Conservation (phyloP, 2,888 invertebrate genomes). For the Epinotia nisella region DNA sequence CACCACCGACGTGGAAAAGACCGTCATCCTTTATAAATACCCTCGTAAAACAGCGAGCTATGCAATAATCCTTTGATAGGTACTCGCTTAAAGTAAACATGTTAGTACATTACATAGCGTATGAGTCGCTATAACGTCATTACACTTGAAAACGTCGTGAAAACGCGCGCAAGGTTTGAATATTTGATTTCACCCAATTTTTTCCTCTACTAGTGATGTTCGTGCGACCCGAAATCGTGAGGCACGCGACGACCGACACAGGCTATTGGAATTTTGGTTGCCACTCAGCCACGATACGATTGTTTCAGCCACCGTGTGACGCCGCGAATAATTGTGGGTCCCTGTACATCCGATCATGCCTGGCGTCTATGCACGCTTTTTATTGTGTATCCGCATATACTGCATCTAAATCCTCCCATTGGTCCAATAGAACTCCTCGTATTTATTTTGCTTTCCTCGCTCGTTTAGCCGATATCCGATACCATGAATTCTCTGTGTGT, state of each 20-base stretch:
- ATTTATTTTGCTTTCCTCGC: conserved; percentile 16
- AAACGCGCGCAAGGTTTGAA: conserved; percentile 54
- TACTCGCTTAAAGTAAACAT: conserved; percentile 28
- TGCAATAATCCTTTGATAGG: conserved; percentile 12
- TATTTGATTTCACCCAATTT: conserved; percentile 68
- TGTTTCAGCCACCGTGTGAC: conserved; percentile 49
- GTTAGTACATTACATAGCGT: conserved; percentile 24
- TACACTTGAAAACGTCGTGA: conserved; percentile 37
- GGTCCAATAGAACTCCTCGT: background rate
- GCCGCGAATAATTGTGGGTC: conserved; percentile 63
- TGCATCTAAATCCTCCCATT: conserved; percentile 2
- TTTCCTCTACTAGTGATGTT: conserved; percentile 59
- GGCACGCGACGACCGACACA: conserved; percentile 69
- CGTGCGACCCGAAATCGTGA: conserved; percentile 75
- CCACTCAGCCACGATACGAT: conserved; percentile 51
- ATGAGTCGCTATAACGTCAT: conserved; percentile 37
- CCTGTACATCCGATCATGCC: conserved; percentile 59
- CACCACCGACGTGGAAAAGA: no score
- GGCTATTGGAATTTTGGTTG: conserved; percentile 69
- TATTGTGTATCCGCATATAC: conserved; percentile 55
- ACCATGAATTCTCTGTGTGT: background rate
- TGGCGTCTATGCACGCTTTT: conserved; percentile 54
- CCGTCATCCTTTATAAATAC: no score
- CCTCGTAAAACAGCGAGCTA: conserved; percentile 3
- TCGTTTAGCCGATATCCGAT: conserved; percentile 8